Conservation (phyloP, 2,888 invertebrate genomes). For the Phrixothrix hirtus region DNA sequence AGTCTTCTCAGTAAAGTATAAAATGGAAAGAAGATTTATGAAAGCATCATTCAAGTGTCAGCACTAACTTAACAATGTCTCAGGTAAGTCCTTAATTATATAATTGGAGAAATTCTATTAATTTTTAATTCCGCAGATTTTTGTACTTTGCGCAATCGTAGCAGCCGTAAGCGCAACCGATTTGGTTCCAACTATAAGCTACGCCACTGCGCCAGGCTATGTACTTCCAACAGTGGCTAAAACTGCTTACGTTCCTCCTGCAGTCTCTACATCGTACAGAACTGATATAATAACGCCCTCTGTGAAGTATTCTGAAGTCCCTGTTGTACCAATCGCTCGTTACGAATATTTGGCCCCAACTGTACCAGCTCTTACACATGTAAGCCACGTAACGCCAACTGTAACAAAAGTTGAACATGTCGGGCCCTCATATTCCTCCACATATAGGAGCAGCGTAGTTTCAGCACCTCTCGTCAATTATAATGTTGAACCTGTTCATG, state of each 20-base stretch:
- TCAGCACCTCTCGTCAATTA: neutral
- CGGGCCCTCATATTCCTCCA: neutral
- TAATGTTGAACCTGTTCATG: neutral
- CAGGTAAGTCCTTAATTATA: too few species aligned
- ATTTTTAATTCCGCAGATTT: neutral
- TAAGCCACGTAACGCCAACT: neutral
- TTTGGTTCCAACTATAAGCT: neutral
- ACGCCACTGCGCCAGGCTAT: neutral
- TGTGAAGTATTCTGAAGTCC: neutral
- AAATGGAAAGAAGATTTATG: too few species aligned
- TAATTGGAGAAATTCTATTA: too few species aligned
- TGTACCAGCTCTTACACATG: neutral
- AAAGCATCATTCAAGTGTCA: too few species aligned
- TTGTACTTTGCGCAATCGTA: neutral
- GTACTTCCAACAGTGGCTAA: neutral
- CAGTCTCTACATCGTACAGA: slow-evolving; percentile 3
- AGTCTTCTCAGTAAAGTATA: too few species aligned
- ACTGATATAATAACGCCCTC: slow-evolving; percentile 4
- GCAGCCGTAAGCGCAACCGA: neutral
- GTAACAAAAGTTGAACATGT: slow-evolving; percentile 3
- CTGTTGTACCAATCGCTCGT: neutral
- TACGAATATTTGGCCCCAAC: neutral
- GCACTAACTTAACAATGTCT: too few species aligned
- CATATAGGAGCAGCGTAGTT: neutral
- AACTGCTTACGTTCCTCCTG: neutral